Conservation (phyloP, 2,797 vertebrate genomes). For the Pelochelys cantorii region DNA sequence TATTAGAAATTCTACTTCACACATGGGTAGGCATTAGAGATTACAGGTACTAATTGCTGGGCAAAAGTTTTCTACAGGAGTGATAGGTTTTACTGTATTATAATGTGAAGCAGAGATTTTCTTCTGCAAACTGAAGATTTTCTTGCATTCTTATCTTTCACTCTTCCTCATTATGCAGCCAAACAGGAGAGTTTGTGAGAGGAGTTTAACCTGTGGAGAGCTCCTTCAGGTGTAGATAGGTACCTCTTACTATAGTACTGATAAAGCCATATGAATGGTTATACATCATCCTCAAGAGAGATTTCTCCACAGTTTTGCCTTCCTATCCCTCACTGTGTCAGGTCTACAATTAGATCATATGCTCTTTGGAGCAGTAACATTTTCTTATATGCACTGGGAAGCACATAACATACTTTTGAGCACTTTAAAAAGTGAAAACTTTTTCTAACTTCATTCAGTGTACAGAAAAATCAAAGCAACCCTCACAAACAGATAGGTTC, state of each 20-base stretch:
- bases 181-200: neutral
- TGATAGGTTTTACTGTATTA: neutral
- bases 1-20: neutral
- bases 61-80: neutral
- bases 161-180: neutral
- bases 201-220: neutral
- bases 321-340: neutral
- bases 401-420: neutral
- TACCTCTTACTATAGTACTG: neutral
- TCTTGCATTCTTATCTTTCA: neutral
- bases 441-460: neutral
- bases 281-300: neutral
- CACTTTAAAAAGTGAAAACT: neutral
- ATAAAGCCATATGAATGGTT: neutral
- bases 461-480: neutral
- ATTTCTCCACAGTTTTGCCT: neutral
- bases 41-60: neutral
- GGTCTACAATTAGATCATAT: neutral
- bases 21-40: neutral
- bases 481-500: neutral
- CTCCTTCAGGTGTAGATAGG: rapidly evolving
- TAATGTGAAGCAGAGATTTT: neutral
- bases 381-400: neutral
- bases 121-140: neutral
- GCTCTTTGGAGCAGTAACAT: neutral